Evolutionary conservation across 2,113 vertebrate species (phyloP), one percentile per base, ranked within the genome.

Genomic region (Seriola rivoliana): DNA sequence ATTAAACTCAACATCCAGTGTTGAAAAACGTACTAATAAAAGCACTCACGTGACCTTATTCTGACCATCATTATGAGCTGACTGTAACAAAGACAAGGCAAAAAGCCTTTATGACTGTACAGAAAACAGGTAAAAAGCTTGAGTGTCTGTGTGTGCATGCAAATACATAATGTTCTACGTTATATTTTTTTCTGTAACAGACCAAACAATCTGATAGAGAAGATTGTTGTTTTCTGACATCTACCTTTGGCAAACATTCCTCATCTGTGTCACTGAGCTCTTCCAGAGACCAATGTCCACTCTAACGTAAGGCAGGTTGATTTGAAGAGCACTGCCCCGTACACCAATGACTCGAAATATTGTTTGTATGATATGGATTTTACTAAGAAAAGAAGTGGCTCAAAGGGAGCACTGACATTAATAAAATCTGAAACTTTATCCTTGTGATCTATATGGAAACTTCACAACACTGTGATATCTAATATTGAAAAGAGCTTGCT

Each of bases 1-100:
- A 68, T 80, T 84, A 84, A 92, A 88, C 23, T 92, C 93, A 93
- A 93, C 91, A 94, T 91, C 92, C 91, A 93, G 93, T 93, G 89
- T 92, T 93, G 93, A 94, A 88, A 89, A 89, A 80, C 55, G 84
- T 66, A 66, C 67, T 62, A 84, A 60, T 72, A 84, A 81, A 88
- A 84, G 65, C 74, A 66, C 66, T 84, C 42, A 25, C 79, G 73
- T 65, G 77, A 78, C 64, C 12, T 75, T 42, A 65, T 84, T 81
- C 48, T 63, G 71, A 72, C 69, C 58, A 60, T 64, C 25, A 73
- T 42, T 54, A 77, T 62, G 59, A 70, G 38, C 63, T 46, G 70
- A 79, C 9, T 48, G 69, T 75, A 84, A 86, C 78, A 86, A 72
- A 78, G 34, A 76, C n/a, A 38, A 72, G 57, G 34, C 55, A 34